phyloP scores from a whole-genome alignment of 2,113 vertebrate genomes.

The Dolichotis patagonum region DNA sequence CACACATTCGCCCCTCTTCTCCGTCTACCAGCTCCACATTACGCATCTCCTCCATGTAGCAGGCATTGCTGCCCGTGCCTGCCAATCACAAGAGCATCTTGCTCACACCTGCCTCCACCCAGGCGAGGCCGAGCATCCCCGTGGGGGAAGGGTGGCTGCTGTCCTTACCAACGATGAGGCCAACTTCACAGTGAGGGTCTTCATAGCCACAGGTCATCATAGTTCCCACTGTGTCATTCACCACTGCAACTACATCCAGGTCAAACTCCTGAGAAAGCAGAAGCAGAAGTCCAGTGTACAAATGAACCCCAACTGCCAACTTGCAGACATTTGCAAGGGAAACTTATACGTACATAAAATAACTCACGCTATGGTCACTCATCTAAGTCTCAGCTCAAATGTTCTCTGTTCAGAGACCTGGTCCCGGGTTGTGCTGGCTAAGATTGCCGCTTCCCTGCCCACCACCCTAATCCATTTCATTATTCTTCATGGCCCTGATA shows the following conservation, averaged over 20 bases:
- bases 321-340: not conserved
- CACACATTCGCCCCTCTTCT: conserved; percentile 94
- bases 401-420: not conserved
- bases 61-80: conserved; percentile 97
- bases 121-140: rapidly evolving
- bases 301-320: not conserved
- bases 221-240: conserved; percentile 98
- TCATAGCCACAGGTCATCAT: conserved; percentile 99
- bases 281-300: not conserved
- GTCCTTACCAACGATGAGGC: conserved; percentile 95
- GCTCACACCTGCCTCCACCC: rapidly evolving
- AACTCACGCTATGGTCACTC: not conserved
- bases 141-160: rapidly evolving
- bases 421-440: not conserved
- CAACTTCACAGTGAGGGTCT: conserved; percentile 95
- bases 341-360: not conserved
- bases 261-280: conserved; percentile 92
- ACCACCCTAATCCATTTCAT: not conserved
- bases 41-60: conserved; percentile 99
- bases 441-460: not conserved
- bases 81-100: not conserved
- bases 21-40: conserved; percentile 96
- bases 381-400: not conserved
- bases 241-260: conserved; percentile 95
- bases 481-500: not conserved